phyloP scores from a whole-genome alignment of 2,888 invertebrate genomes.

The Temnothorax unifasciatus region DNA sequence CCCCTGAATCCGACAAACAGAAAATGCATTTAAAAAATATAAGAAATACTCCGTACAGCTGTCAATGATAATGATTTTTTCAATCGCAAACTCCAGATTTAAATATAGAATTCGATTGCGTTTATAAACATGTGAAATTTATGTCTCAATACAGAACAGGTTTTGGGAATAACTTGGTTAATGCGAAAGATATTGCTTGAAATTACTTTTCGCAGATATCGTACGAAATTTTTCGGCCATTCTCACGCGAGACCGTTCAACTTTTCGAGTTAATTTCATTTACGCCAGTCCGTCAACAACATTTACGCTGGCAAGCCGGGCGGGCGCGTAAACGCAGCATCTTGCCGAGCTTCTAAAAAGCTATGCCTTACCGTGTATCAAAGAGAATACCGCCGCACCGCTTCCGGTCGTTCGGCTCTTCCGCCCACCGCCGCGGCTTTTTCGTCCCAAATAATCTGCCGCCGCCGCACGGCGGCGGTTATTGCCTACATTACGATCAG shows the following conservation, averaged over 20 bases:
- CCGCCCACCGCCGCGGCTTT: slow-evolving; percentile 55
- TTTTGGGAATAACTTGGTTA: not conserved
- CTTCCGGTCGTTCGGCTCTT: slow-evolving; percentile 80
- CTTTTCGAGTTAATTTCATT: slow-evolving; percentile 51
- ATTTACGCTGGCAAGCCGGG: slow-evolving; percentile 20
- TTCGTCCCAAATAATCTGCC: slow-evolving; percentile 55
- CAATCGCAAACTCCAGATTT: not conserved
- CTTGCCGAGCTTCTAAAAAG: slow-evolving; percentile 49
- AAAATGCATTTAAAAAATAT: not conserved
- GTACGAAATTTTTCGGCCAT: slow-evolving; percentile 5
- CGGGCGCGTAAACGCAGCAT: slow-evolving; percentile 39
- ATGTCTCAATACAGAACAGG: not conserved
- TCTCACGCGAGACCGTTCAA: slow-evolving; percentile 27
- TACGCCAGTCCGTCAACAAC: slow-evolving; percentile 37
- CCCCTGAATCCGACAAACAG: not conserved
- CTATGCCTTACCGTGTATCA: slow-evolving; percentile 56
- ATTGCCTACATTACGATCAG: slow-evolving; percentile 79
- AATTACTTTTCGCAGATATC: slow-evolving; percentile 1
- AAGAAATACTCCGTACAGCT: not conserved
- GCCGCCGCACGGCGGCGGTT: slow-evolving; percentile 62
- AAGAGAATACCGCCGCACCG: slow-evolving; percentile 70
- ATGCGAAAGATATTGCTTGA: not conserved
- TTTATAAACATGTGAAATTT: not conserved
- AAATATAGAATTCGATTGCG: not conserved
- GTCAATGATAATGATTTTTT: not conserved